Conservation (phyloP, 2,113 vertebrate species). For the Hepsetus odoe region DNA sequence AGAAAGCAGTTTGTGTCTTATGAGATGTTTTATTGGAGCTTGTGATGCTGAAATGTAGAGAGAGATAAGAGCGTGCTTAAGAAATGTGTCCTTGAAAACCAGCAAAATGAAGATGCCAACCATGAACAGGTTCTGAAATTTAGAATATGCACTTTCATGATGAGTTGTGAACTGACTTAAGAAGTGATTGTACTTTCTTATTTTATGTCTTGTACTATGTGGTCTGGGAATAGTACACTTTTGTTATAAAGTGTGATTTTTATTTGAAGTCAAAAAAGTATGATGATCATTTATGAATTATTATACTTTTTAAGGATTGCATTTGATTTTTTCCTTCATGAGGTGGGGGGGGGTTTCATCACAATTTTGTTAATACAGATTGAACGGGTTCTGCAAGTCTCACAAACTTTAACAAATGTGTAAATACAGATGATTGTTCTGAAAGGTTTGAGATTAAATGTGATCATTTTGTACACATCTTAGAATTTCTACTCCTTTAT, state of each 20-base stretch:
- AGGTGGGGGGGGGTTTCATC: not conserved
- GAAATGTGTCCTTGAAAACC: slow-evolving; percentile 32
- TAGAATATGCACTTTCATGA: slow-evolving; percentile 49
- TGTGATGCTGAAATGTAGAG: not conserved
- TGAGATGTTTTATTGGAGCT: not conserved
- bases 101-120: slow-evolving; percentile 28
- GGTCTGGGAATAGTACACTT: not conserved
- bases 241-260: not conserved
- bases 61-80: not conserved
- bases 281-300: slow-evolving; percentile 25
- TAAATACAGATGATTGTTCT: slow-evolving; percentile 42
- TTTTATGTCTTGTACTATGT: slow-evolving; percentile 26
- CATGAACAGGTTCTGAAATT: slow-evolving; percentile 16
- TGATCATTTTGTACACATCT: slow-evolving; percentile 45
- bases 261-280: slow-evolving; percentile 10
- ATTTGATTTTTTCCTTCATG: not conserved
- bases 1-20: not conserved
- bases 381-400: not conserved
- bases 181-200: slow-evolving; percentile 43
- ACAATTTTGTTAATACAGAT: not conserved
- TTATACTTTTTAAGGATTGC: slow-evolving; percentile 18
- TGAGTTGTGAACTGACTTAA: slow-evolving; percentile 21
- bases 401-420: slow-evolving; percentile 28
- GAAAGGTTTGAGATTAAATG: slow-evolving; percentile 27
- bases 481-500: slow-evolving; percentile 23